These are phyloP conservation scores for Menura novaehollandiae DNA, from an alignment of 2,113 vertebrate genomes.

Conservation along the genomic window DNA sequence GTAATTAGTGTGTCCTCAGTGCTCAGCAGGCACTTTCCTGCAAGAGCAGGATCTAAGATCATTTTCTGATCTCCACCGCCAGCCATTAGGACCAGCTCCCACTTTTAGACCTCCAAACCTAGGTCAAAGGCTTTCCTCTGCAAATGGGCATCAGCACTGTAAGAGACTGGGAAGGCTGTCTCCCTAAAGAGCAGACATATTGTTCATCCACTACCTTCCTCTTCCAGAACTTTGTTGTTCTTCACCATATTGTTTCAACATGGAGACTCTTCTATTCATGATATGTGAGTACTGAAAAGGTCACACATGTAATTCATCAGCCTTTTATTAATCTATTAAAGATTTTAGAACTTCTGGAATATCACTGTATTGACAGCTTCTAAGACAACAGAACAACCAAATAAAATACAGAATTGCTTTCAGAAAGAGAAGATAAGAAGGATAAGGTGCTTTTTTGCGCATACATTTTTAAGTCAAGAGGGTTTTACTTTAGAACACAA, in stretches of 20 bases:
- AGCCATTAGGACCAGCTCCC: not conserved
- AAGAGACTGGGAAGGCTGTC: not conserved
- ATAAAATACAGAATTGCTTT: not conserved
- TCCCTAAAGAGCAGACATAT: not conserved
- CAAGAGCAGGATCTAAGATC: not conserved
- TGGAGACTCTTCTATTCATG: not conserved
- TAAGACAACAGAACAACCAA: not conserved
- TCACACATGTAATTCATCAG: not conserved
- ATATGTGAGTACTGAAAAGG: not conserved
- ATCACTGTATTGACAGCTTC: not conserved
- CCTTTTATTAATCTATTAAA: not conserved
- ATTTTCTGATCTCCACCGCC: not conserved
- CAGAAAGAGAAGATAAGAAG: not conserved
- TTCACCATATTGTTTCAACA: not conserved
- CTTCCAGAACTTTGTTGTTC: not conserved
- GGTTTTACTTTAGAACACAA: not conserved
- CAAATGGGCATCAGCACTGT: not conserved
- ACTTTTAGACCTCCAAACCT: not conserved
- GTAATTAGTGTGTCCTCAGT: not conserved
- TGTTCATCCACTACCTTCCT: not conserved
- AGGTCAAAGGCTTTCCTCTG: not conserved
- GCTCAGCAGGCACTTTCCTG: not conserved
- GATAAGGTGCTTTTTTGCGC: not conserved
- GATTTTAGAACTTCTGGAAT: not conserved
- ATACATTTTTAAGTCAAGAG: not conserved